Evolutionary conservation across 1,140 invertebrate species (phyloP), one percentile per base, ranked within the genome.

Genomic region (Caenorhabditis tropicalis): DNA sequence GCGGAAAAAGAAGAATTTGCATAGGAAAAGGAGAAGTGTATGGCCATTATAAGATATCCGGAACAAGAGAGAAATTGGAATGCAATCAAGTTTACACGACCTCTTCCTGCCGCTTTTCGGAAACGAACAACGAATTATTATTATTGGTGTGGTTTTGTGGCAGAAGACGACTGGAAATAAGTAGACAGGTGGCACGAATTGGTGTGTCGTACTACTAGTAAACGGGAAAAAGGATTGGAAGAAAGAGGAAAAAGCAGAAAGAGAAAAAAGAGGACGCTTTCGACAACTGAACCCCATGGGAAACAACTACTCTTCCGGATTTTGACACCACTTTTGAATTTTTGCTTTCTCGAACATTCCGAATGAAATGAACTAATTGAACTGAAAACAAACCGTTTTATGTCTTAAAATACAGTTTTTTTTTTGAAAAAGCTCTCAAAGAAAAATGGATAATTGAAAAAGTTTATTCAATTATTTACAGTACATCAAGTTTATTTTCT

Each of bases 41-140:
- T 74, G 65, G 21, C 65, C 36, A 74, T 74, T 74, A 65, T 65
- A 46, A 74, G 65, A 74, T 74, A 74, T 74, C 65, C 65, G 36
- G 36, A 43, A 74, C 65, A 39, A 43, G 65, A n/a, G 36, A 74
- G 36, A 43, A 65, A 65, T 27, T 65, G 29, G 65, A 74, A 74
- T 74, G 65, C 65, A 74, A 74, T 74, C 65, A 74, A 74, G 65
- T 74, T 74, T 74, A 39, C 65, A 74, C 65, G 65, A 74, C 65
- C 36, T 43, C 65, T 24, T 21, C 33, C 15, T 56, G 9, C 21
- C 21, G 24, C 24, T 12, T 43, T 43, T 12, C 53, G 53, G 27
- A 58, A 51, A 51, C 58, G 58, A 33, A 74, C 19, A 56, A 56
- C 21, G 53, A 56, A 29, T 33, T 43, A 74, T 74, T 74, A 74